A percentile compares a stretch with the other conserved stretches of the same genome.
Conservation (phyloP, 2,113 vertebrate species). For the Manacus vitellinus region DNA sequence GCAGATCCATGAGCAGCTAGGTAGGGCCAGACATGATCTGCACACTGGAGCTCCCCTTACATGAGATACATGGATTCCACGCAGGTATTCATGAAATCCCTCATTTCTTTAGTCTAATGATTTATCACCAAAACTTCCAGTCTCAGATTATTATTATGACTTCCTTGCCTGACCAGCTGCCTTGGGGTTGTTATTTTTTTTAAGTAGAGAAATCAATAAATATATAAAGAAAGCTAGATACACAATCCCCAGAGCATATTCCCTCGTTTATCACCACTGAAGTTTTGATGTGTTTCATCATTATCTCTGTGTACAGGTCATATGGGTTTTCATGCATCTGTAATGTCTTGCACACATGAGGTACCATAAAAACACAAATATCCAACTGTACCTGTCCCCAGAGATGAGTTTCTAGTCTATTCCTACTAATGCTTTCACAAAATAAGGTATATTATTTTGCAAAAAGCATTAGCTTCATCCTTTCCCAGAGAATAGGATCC, state of each 20-base stretch:
- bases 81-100: not conserved
- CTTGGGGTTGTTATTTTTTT: not conserved
- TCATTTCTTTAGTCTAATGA: not conserved
- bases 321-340: not conserved
- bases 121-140: not conserved
- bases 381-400: not conserved
- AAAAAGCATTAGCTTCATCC: not conserved
- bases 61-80: not conserved
- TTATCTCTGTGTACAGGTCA: not conserved
- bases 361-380: not conserved
- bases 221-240: not conserved
- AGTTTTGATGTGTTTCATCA: constrained; percentile 4
- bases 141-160: not conserved
- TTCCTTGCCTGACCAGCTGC: not conserved
- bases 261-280: not conserved
- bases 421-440: not conserved
- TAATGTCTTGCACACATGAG: not conserved
- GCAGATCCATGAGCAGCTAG: not conserved
- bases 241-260: not conserved
- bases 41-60: not conserved
- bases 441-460: not conserved
- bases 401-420: not conserved
- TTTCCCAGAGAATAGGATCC: not conserved
- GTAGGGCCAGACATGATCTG: not conserved
- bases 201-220: constrained; percentile 21